Percentiles rank a stretch among this genome's conserved stretches.
Evolutionary conservation across 2,113 vertebrate genomes (phyloP).

Genomic region (Lepus americanus): DNA sequence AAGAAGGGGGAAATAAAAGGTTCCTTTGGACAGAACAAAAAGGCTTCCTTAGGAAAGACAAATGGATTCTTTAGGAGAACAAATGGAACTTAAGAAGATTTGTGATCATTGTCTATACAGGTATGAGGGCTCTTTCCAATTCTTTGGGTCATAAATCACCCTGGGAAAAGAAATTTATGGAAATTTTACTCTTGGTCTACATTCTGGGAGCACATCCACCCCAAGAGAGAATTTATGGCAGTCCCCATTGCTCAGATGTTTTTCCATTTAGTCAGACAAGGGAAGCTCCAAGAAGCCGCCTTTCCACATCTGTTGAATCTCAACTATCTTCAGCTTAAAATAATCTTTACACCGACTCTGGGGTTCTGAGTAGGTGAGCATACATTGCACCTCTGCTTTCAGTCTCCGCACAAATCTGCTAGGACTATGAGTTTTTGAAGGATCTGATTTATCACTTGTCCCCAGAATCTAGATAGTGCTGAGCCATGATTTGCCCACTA

Average conservation of each 20-base stretch:
- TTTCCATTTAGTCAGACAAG: slow-evolving; percentile 26
- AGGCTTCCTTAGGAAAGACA: slow-evolving; percentile 32
- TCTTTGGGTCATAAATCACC: background rate
- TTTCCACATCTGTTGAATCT: slow-evolving; percentile 40
- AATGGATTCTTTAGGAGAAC: background rate
- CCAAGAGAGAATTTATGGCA: background rate
- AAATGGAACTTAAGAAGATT: background rate
- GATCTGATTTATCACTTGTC: background rate
- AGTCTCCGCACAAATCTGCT: background rate
- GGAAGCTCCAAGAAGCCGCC: background rate
- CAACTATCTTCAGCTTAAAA: slow-evolving; percentile 12
- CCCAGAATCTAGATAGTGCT: background rate
- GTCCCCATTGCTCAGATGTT: background rate
- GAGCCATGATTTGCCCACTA: background rate
- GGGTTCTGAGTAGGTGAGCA: background rate
- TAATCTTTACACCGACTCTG: background rate
- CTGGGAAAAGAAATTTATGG: background rate
- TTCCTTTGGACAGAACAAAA: background rate
- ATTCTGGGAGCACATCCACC: background rate
- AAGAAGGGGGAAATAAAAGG: background rate
- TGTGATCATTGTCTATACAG: background rate
- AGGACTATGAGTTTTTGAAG: background rate
- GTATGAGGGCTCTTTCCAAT: background rate
- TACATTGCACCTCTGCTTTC: background rate
- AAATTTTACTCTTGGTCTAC: background rate